phyloP scores from a whole-genome alignment of 2,797 vertebrate species.

The Platyrinchus mystaceus region DNA sequence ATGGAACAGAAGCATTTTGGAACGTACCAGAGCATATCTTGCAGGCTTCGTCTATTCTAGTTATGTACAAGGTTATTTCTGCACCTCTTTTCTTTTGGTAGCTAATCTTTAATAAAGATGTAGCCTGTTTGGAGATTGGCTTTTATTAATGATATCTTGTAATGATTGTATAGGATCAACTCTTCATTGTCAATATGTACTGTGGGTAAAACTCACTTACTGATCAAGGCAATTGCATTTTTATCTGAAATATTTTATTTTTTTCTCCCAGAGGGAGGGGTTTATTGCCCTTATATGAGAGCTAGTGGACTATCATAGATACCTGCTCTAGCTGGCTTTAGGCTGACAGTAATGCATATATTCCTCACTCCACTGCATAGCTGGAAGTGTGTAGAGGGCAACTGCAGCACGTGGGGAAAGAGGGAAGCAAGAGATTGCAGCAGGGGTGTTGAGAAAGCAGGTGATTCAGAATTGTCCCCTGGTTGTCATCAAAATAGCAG shows the following conservation, averaged over 20 bases:
- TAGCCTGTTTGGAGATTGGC: background rate
- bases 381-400: background rate
- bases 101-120: background rate
- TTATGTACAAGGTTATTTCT: background rate
- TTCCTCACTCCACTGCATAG: background rate
- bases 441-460: rapidly evolving
- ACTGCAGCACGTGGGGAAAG: rapidly evolving
- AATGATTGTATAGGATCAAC: background rate
- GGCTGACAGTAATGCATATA: background rate
- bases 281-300: background rate
- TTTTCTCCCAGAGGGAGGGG: background rate
- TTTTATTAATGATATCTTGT: background rate
- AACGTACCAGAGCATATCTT: background rate
- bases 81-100: background rate
- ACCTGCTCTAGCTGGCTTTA: background rate
- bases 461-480: rapidly evolving
- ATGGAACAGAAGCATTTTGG: background rate
- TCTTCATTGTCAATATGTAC: background rate
- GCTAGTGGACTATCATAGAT: background rate
- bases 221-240: background rate
- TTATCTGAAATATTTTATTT: background rate
- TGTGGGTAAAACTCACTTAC: background rate
- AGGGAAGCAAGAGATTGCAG: background rate
- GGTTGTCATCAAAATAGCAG: background rate
- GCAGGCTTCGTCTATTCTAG: background rate